Evolutionary conservation across 2,888 invertebrate genomes (phyloP).

Genomic region (Steinernema carpocapsae): DNA sequence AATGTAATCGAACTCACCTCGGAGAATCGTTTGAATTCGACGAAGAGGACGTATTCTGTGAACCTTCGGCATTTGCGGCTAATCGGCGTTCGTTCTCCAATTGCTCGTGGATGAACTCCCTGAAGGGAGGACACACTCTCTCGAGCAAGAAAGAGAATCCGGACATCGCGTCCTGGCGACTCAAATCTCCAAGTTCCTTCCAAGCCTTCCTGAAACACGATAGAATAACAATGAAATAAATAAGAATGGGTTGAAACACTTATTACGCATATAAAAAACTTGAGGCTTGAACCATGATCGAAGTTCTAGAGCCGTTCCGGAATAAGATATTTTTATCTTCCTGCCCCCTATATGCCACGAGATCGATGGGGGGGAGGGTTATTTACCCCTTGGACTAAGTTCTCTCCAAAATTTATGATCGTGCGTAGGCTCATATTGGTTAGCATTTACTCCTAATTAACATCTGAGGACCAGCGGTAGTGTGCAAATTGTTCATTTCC

Average conservation of each 20-base stretch:
- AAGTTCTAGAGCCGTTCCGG: too few relatives aligned
- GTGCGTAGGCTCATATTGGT: too few relatives aligned
- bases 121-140: constrained; percentile 55
- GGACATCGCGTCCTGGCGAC: constrained; percentile 85
- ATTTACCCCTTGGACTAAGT: too few relatives aligned
- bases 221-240: background rate
- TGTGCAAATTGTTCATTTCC: background rate
- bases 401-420: too few relatives aligned
- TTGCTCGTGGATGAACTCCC: background rate
- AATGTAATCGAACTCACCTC: background rate
- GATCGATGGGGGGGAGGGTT: too few relatives aligned
- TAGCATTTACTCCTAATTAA: too few relatives aligned
- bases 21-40: background rate
- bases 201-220: constrained; percentile 78
- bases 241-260: too few relatives aligned
- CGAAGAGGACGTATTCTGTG: background rate
- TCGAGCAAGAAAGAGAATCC: constrained; percentile 88
- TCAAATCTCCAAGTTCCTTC: constrained; percentile 86
- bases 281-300: too few relatives aligned
- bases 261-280: too few relatives aligned
- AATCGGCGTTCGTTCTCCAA: constrained; percentile 5
- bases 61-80: background rate
- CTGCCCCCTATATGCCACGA: too few relatives aligned
- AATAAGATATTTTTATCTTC: too few relatives aligned
- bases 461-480: background rate